Evolutionary conservation across 2,113 vertebrate genomes (phyloP).

Genomic region (Cyprichromis sp.): DNA sequence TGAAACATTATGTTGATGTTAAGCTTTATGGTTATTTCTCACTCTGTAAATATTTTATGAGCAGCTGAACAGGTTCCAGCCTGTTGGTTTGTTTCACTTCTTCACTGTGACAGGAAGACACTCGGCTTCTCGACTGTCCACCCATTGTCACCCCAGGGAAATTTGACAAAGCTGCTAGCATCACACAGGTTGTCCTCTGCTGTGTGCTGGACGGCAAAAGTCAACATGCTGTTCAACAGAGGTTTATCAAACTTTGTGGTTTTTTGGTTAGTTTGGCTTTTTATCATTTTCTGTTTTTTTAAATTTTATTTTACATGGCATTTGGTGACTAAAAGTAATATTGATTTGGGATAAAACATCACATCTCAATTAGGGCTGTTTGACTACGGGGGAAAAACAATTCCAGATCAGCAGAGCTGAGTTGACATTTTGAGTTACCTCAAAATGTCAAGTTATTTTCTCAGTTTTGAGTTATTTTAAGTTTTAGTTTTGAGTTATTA

Average conservation of each 20-base stretch:
- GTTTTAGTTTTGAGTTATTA: neutral
- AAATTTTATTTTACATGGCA: neutral
- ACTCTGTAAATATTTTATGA: neutral
- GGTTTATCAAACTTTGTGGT: neutral
- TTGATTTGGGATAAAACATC: neutral
- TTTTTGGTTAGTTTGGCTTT: neutral
- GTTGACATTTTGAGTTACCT: neutral
- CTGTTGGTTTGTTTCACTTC: neutral
- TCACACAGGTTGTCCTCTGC: neutral
- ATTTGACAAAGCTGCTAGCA: neutral
- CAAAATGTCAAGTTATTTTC: neutral
- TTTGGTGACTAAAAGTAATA: neutral
- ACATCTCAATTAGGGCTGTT: neutral
- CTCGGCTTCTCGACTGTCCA: neutral
- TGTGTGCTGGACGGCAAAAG: neutral
- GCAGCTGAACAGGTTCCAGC: constrained; percentile 43
- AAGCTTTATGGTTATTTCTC: neutral
- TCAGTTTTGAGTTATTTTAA: neutral
- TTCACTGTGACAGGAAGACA: neutral
- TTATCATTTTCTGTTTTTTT: neutral
- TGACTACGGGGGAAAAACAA: neutral
- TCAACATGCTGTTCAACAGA: neutral
- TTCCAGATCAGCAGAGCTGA: neutral
- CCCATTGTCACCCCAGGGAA: neutral
- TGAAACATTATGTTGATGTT: neutral